Evolutionary conservation across 1,140 invertebrate species (phyloP).

Genomic region (Drosophila yakuba): DNA sequence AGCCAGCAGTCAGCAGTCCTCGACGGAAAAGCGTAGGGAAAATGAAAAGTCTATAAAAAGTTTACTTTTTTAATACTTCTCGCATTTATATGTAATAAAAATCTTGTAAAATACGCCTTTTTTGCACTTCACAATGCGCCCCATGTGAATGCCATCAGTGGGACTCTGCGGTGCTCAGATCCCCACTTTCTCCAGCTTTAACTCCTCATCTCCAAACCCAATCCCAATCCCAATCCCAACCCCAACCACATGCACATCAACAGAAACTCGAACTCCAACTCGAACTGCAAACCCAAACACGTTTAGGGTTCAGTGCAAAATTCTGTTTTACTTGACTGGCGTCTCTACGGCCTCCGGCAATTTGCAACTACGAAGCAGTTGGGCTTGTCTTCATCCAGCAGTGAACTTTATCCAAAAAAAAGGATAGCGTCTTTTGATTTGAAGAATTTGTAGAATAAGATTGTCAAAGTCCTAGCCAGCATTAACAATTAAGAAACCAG

Average conservation of each 20-base stretch:
- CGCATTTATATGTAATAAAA: constrained; percentile 82
- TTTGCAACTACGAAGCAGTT: constrained; percentile 47
- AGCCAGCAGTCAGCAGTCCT: no score
- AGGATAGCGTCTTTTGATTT: neutral
- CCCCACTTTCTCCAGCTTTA: neutral
- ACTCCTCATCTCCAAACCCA: no score
- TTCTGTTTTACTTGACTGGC: constrained; percentile 67
- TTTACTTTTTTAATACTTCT: constrained; percentile 83
- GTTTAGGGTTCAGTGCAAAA: constrained; percentile 78
- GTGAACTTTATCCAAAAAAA: constrained; percentile 8
- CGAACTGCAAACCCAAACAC: neutral
- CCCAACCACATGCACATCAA: no score
- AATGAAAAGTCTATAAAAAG: constrained; percentile 82
- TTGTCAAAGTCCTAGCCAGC: no score
- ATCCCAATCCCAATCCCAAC: neutral
- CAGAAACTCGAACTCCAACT: neutral
- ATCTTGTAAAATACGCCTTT: constrained; percentile 83
- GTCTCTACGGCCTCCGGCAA: constrained; percentile 20
- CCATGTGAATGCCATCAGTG: constrained; percentile 43
- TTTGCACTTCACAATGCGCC: constrained; percentile 75
- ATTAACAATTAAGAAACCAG: no score
- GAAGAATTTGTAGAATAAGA: neutral
- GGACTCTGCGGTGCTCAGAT: neutral
- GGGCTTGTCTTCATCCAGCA: constrained; percentile 21
- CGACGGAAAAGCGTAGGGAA: constrained; percentile 13